phyloP scores from a whole-genome alignment of 2,888 invertebrate genomes.

The Drosophila suboccidentalis region DNA sequence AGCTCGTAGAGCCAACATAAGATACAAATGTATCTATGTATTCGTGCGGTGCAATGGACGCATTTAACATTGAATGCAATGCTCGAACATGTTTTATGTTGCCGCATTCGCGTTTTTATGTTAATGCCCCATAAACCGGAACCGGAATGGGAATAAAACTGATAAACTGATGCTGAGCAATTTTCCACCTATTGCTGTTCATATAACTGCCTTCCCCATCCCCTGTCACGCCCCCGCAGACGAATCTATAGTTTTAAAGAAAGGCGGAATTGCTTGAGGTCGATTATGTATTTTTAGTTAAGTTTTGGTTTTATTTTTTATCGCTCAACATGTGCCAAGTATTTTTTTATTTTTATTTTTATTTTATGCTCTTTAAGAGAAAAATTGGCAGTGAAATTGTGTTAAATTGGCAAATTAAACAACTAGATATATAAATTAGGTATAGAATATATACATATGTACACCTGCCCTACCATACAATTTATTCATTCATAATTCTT shows the following conservation, averaged over 20 bases:
- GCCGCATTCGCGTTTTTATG: conserved; percentile 56
- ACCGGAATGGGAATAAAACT: conserved; percentile 46
- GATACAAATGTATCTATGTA: conserved; percentile 53
- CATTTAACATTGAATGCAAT: conserved; percentile 66
- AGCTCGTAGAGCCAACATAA: conserved; percentile 21
- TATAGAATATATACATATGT: not conserved
- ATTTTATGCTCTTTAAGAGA: conserved; percentile 10
- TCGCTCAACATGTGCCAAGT: conserved; percentile 20
- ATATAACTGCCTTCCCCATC: conserved; percentile 4
- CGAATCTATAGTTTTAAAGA: conserved; percentile 35
- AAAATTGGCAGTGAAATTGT: conserved; percentile 26
- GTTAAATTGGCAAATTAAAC: conserved; percentile 29
- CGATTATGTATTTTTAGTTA: conserved; percentile 34
- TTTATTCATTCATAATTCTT: not conserved
- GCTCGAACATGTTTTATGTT: conserved; percentile 51
- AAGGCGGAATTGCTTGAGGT: conserved; percentile 59
- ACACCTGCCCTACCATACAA: not conserved
- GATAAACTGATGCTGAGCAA: conserved; percentile 29
- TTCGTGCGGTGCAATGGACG: conserved; percentile 65
- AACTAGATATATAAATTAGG: not conserved
- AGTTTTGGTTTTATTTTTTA: conserved; percentile 25
- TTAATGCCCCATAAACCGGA: conserved; percentile 68
- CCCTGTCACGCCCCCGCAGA: no score
- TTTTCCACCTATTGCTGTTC: conserved; percentile 13
- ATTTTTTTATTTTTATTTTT: conserved; percentile 12